Percentiles rank a stretch among this genome's conserved stretches.
These are phyloP conservation scores for Kryptolebias marmoratus DNA, from an alignment of 2,113 vertebrate genomes.

Conservation along the genomic window DNA sequence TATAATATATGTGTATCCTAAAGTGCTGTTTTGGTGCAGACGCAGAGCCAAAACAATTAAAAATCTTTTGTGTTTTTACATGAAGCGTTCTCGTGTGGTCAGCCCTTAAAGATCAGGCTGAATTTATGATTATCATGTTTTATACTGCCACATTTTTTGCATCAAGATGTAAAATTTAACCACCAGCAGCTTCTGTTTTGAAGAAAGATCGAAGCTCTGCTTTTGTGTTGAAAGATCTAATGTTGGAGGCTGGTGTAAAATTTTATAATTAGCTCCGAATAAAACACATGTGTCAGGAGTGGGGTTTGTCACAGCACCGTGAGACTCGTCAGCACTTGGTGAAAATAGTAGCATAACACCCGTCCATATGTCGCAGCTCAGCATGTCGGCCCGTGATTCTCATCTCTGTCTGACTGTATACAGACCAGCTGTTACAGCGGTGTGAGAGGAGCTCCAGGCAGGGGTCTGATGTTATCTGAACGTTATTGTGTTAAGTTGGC, in stretches of 20 bases:
- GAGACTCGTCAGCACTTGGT: constrained; percentile 49
- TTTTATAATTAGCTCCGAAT: constrained; percentile 51
- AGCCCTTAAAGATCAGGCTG: too few relatives aligned
- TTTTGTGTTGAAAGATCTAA: constrained; percentile 22
- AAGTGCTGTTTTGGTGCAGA: too few relatives aligned
- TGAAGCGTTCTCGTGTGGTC: too few relatives aligned
- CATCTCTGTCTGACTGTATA: constrained; percentile 25
- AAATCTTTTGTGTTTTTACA: too few relatives aligned
- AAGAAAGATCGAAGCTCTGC: neutral
- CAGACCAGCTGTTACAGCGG: constrained; percentile 56
- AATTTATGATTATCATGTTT: too few relatives aligned
- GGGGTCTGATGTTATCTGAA: constrained; percentile 60
- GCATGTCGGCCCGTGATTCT: constrained; percentile 45
- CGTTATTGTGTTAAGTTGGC: constrained; percentile 63
- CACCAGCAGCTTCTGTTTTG: neutral
- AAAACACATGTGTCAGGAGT: constrained; percentile 55
- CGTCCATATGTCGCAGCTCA: constrained; percentile 63
- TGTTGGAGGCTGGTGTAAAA: constrained; percentile 26
- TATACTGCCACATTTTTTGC: neutral
- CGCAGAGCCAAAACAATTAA: too few relatives aligned
- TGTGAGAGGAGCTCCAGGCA: constrained; percentile 37
- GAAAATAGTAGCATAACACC: constrained; percentile 58
- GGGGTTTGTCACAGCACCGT: constrained; percentile 16
- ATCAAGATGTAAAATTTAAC: constrained; percentile 3
- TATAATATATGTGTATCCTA: too few relatives aligned